Conservation (phyloP, 2,888 invertebrate species). For the Ephialtes manifestator region DNA sequence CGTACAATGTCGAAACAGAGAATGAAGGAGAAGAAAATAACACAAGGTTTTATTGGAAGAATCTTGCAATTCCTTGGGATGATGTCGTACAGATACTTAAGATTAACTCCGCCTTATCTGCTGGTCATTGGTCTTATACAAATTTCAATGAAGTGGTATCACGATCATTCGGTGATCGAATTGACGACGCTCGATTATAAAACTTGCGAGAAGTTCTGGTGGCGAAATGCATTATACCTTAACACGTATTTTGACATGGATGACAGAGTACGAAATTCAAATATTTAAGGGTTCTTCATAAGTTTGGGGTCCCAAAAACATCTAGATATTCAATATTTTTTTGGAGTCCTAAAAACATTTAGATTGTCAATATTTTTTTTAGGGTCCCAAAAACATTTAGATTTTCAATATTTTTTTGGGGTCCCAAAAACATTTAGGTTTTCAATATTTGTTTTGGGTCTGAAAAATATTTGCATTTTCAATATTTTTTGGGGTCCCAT, state of each 20-base stretch:
- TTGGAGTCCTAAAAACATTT: too few relatives aligned
- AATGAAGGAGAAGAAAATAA: constrained; percentile 84
- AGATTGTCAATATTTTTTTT: too few relatives aligned
- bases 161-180: constrained; percentile 91
- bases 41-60: constrained; percentile 85
- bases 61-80: constrained; percentile 87
- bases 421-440: too few relatives aligned
- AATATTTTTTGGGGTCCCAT: too few relatives aligned
- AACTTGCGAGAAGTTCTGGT: constrained; percentile 93
- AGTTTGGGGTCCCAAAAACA: too few relatives aligned
- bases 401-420: too few relatives aligned
- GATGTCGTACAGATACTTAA: constrained; percentile 85
- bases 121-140: constrained; percentile 92
- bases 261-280: constrained; percentile 86
- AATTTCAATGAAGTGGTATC: constrained; percentile 90
- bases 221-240: constrained; percentile 94
- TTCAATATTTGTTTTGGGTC: too few relatives aligned
- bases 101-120: constrained; percentile 94
- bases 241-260: constrained; percentile 92
- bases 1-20: constrained; percentile 88
- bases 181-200: constrained; percentile 90
- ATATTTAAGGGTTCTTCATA: neutral
- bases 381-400: too few relatives aligned
- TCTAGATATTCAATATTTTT: too few relatives aligned
- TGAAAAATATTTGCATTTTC: too few relatives aligned